A percentile compares a stretch with the other conserved stretches of the same genome.
phyloP scores from a whole-genome alignment of 2,888 invertebrate species.

The Ferrisia virgata region DNA sequence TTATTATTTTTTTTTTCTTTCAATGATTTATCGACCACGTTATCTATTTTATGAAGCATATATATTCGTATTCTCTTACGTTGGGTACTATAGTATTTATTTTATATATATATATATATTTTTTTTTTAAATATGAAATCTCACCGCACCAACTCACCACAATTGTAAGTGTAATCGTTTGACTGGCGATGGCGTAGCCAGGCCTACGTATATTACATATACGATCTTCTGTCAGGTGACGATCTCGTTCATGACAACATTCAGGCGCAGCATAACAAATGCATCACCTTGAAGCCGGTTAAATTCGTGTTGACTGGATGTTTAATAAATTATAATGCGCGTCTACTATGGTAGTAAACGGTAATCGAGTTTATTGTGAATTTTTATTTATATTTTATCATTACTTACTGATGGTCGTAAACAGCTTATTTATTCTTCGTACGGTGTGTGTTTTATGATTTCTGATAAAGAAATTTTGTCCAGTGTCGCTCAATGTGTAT shows the following conservation, averaged over 20 bases:
- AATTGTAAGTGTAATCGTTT: neutral
- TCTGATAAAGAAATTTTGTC: conserved; percentile 7
- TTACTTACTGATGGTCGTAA: neutral
- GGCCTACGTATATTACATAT: neutral
- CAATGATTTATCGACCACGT: too few species aligned
- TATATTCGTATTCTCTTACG: too few species aligned
- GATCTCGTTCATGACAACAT: conserved; percentile 27
- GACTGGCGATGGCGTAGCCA: neutral
- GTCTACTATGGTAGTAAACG: conserved; percentile 16
- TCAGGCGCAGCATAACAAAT: conserved; percentile 25
- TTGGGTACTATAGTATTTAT: too few species aligned
- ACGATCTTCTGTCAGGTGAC: conserved; percentile 10
- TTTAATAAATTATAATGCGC: conserved; percentile 30
- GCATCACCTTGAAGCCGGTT: conserved; percentile 31
- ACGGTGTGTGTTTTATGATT: neutral
- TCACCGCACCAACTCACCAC: neutral
- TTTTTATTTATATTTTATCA: conserved; percentile 29
- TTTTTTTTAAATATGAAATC: neutral
- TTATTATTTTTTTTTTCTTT: too few species aligned
- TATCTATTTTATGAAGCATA: too few species aligned
- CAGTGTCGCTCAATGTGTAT: neutral
- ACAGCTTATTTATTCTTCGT: conserved; percentile 2
- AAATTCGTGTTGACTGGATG: conserved; percentile 29
- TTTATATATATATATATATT: too few species aligned
- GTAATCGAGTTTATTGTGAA: conserved; percentile 18